Evolutionary conservation across 2,888 invertebrate species (phyloP).

Genomic region (Eucriotettix oculatus): DNA sequence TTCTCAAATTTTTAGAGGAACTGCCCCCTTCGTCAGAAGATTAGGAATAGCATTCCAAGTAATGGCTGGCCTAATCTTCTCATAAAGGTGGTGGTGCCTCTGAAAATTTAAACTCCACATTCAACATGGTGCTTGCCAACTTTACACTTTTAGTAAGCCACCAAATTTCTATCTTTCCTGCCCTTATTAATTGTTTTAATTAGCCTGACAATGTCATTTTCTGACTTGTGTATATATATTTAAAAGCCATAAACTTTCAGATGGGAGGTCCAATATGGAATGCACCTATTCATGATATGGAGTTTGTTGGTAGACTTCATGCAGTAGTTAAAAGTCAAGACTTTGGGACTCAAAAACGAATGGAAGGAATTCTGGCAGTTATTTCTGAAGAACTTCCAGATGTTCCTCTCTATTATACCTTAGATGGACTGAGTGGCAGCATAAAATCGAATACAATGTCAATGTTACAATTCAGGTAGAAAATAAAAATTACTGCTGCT

Average conservation of each 20-base stretch:
- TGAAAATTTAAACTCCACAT: too few relatives aligned
- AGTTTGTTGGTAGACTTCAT: slow-evolving; percentile 58
- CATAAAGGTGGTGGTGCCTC: too few relatives aligned
- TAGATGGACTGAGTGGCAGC: slow-evolving; percentile 58
- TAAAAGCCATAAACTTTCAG: slow-evolving; percentile 25
- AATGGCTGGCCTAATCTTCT: too few relatives aligned
- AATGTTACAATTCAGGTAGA: slow-evolving; percentile 47
- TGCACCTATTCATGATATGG: slow-evolving; percentile 61
- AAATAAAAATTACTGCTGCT: neutral
- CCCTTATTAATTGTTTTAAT: too few relatives aligned
- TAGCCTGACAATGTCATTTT: too few relatives aligned
- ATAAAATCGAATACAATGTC: slow-evolving; percentile 56
- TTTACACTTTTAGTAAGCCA: too few relatives aligned
- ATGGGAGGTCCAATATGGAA: slow-evolving; percentile 93
- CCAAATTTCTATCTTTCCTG: too few relatives aligned
- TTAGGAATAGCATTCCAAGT: too few relatives aligned
- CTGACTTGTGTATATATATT: neutral
- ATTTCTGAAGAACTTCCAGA: slow-evolving; percentile 69
- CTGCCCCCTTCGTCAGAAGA: too few relatives aligned
- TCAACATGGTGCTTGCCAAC: too few relatives aligned
- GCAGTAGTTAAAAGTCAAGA: slow-evolving; percentile 22
- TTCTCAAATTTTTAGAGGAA: too few relatives aligned
- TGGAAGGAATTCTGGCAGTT: slow-evolving; percentile 65
- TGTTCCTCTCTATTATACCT: slow-evolving; percentile 71
- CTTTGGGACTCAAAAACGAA: slow-evolving; percentile 54